Conservation (phyloP, 2,113 vertebrate genomes). For the Pangasianodon gigas region DNA sequence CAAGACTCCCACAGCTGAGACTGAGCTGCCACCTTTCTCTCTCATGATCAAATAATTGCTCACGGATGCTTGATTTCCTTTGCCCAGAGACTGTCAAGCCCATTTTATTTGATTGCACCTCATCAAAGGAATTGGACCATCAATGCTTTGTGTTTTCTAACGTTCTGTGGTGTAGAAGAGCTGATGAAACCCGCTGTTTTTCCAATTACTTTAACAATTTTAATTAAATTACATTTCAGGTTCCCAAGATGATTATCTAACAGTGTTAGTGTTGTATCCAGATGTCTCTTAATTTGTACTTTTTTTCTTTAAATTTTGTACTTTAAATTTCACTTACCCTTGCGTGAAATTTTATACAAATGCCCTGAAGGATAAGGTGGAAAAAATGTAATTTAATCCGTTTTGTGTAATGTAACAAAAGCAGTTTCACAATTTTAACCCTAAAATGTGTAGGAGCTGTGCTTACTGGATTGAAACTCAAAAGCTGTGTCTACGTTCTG, state of each 20-base stretch:
- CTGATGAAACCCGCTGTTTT: background rate
- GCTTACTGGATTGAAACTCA: background rate
- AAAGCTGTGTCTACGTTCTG: background rate
- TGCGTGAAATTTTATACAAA: background rate
- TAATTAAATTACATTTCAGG: constrained; percentile 12
- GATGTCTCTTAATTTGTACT: background rate
- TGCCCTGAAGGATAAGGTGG: background rate
- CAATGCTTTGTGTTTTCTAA: constrained; percentile 27
- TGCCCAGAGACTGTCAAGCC: constrained; percentile 20
- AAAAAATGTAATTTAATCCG: background rate
- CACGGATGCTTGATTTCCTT: constrained; percentile 39
- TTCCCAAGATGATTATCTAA: constrained; percentile 1
- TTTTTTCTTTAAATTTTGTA: background rate
- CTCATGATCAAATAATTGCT: constrained; percentile 52
- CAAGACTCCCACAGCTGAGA: constrained; percentile 32
- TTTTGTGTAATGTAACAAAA: background rate
- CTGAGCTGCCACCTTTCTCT: constrained; percentile 35
- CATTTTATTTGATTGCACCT: constrained; percentile 44
- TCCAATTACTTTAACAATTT: constrained; percentile 19
- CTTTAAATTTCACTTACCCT: no score
- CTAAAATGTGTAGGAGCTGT: background rate
- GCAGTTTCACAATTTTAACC: background rate
- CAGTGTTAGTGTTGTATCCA: background rate
- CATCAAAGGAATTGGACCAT: constrained; percentile 36
- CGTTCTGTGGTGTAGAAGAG: background rate